Evolutionary conservation across 2,113 vertebrate species (phyloP).

Genomic region (Geothlypis trichas): DNA sequence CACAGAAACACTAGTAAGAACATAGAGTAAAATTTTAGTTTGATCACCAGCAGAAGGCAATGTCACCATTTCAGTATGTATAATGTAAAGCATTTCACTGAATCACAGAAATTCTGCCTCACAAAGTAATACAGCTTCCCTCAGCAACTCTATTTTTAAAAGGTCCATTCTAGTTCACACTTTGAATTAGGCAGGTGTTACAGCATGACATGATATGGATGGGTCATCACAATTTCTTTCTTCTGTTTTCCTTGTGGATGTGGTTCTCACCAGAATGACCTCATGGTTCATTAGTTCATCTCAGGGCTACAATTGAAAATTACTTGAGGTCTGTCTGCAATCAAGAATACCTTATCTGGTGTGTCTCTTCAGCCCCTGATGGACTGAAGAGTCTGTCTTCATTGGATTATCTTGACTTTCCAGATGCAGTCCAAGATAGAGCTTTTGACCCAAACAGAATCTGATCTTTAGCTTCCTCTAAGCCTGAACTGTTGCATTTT

Average conservation of each 20-base stretch:
- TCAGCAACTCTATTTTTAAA: not conserved
- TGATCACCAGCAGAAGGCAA: not conserved
- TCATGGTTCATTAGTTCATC: not conserved
- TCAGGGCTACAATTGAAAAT: not conserved
- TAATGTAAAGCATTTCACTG: not conserved
- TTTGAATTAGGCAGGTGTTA: not conserved
- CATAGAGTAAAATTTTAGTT: not conserved
- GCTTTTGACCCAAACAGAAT: not conserved
- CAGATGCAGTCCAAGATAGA: not conserved
- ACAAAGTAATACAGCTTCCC: not conserved
- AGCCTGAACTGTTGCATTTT: not conserved
- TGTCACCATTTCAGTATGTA: not conserved
- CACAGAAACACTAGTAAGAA: not conserved
- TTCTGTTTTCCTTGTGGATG: not conserved
- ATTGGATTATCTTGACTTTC: not conserved
- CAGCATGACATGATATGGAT: not conserved
- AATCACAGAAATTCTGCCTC: not conserved
- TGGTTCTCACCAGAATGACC: not conserved
- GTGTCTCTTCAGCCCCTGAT: not conserved
- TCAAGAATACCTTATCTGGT: not conserved
- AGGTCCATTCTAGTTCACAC: not conserved
- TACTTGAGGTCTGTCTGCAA: not conserved
- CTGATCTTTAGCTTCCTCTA: not conserved
- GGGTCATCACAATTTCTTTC: not conserved
- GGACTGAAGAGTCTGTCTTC: not conserved